phyloP scores from a whole-genome alignment of 2,888 invertebrate genomes.

The Yponomeuta plumbellus region DNA sequence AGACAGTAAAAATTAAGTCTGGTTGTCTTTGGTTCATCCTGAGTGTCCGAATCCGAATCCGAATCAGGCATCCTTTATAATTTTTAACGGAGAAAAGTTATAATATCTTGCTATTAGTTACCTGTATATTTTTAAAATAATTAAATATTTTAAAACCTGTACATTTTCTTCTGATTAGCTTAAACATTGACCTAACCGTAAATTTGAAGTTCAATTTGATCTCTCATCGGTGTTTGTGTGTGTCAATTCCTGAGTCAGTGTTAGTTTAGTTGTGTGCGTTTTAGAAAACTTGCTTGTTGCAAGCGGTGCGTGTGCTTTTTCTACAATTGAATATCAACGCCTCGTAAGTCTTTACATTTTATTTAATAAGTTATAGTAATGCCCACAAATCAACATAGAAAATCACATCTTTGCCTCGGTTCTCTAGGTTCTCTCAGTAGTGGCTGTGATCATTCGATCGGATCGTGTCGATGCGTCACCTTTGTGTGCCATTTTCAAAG shows the following conservation, averaged over 20 bases:
- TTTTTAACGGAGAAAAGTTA: too few species aligned
- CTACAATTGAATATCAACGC: conserved; percentile 71
- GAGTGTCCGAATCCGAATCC: too few species aligned
- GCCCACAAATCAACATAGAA: neutral
- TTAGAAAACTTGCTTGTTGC: conserved; percentile 66
- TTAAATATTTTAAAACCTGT: too few species aligned
- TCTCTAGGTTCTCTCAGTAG: conserved; percentile 30
- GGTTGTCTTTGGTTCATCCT: too few species aligned
- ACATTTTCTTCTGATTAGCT: too few species aligned
- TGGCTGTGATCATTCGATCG: conserved; percentile 61
- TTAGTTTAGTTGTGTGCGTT: conserved; percentile 67
- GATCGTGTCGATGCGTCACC: conserved; percentile 76
- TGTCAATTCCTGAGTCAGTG: conserved; percentile 28
- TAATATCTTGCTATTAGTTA: too few species aligned
- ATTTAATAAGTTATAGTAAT: conserved; percentile 32
- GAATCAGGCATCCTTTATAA: too few species aligned
- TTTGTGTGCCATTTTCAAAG: conserved; percentile 71
- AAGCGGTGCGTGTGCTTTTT: conserved; percentile 70
- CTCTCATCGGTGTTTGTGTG: neutral
- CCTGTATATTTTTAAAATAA: too few species aligned
- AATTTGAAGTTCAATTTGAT: neutral
- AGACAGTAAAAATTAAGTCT: too few species aligned
- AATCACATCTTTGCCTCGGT: neutral
- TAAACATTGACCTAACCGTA: neutral
- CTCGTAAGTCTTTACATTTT: conserved; percentile 71